Evolutionary conservation across 37 sponge, comb jelly and placozoan genomes (phyloP).

Genomic region (Ephydatia muelleri): DNA sequence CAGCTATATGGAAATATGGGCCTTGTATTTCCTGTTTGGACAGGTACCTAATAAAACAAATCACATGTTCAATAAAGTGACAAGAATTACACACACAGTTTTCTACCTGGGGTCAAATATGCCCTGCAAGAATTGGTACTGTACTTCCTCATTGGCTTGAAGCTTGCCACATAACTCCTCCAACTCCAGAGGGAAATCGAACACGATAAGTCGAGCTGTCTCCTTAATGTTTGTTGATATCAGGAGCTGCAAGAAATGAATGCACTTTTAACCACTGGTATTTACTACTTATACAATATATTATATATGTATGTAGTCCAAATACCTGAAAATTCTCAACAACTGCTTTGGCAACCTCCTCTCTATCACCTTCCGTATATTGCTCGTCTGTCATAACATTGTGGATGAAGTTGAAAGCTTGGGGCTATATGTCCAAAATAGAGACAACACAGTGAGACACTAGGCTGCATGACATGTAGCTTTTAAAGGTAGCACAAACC

Average conservation of each 20-base stretch:
- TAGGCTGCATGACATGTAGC: background rate
- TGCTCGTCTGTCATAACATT: slow-evolving; percentile 72
- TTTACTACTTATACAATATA: background rate
- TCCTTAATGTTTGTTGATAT: slow-evolving; percentile 56
- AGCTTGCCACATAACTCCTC: slow-evolving; percentile 58
- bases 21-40: slow-evolving; percentile 47
- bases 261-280: background rate
- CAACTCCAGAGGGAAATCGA: slow-evolving; percentile 77
- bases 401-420: slow-evolving; percentile 77
- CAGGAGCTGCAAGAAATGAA: slow-evolving; percentile 36
- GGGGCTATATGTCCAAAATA: slow-evolving; percentile 33
- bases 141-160: slow-evolving; percentile 38
- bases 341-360: slow-evolving; percentile 66
- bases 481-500: slow-evolving; percentile 23
- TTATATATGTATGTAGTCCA: background rate
- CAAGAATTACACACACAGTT: background rate
- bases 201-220: slow-evolving; percentile 71
- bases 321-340: slow-evolving; percentile 53
- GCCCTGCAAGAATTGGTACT: slow-evolving; percentile 66
- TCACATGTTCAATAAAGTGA: background rate
- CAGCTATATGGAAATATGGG: slow-evolving; percentile 66
- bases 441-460: background rate
- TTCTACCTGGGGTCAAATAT: slow-evolving; percentile 73
- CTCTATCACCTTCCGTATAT: slow-evolving; percentile 73
- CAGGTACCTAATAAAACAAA: slow-evolving; percentile 3